Conservation (phyloP, 2,797 vertebrate species). For the Bradypodion ventrale region DNA sequence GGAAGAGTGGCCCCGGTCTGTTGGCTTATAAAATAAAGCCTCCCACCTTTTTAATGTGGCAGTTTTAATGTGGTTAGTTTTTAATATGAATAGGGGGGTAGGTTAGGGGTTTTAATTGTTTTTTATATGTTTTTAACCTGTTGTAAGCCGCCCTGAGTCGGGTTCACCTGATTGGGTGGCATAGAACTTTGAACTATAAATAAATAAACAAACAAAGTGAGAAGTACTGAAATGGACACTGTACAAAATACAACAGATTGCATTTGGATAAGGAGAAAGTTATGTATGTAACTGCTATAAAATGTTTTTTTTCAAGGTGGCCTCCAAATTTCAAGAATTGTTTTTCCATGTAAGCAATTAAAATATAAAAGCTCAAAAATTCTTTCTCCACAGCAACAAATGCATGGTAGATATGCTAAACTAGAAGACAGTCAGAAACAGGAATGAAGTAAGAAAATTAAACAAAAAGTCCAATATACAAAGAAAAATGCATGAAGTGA, state of each 20-base stretch:
- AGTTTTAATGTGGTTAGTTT: too few relatives aligned
- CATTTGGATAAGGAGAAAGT: background rate
- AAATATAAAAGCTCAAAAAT: background rate
- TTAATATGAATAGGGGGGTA: too few relatives aligned
- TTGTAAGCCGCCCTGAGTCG: too few relatives aligned
- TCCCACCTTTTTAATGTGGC: too few relatives aligned
- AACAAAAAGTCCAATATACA: conserved; percentile 18
- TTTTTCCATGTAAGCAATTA: background rate
- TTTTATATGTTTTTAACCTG: too few relatives aligned
- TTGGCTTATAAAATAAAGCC: too few relatives aligned
- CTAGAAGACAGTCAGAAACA: conserved; percentile 5
- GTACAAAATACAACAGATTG: background rate
- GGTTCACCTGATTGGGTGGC: too few relatives aligned
- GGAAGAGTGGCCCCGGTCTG: too few relatives aligned
- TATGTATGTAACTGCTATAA: background rate
- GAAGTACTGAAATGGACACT: background rate
- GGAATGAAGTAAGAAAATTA: conserved; percentile 25
- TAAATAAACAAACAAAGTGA: background rate
- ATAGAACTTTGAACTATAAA: too few relatives aligned
- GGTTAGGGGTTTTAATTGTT: too few relatives aligned
- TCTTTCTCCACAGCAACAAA: background rate
- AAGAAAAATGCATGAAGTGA: conserved; percentile 47
- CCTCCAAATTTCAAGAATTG: background rate
- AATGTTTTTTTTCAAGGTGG: background rate
- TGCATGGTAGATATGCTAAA: conserved; percentile 4